These are phyloP conservation scores for Anisognathus igniventris DNA, from an alignment of 2,797 vertebrate species.

Conservation along the genomic window DNA sequence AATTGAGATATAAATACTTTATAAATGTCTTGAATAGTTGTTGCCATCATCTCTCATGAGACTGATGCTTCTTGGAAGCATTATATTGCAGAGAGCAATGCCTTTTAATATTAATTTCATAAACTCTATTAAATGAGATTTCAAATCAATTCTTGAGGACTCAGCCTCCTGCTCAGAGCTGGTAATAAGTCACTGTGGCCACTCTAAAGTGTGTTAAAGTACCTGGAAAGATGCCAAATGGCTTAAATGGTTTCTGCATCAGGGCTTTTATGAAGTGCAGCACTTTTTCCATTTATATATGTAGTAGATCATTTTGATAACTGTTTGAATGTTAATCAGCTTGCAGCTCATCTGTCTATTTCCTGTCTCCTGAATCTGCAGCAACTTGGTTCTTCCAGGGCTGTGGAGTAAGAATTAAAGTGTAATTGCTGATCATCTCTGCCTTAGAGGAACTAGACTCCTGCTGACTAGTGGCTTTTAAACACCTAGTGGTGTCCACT, in stretches of 20 bases:
- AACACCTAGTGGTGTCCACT: not conserved
- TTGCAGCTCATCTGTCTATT: not conserved
- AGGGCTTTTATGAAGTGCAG: slow-evolving; percentile 16
- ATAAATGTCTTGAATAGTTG: not conserved
- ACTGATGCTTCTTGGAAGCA: not conserved
- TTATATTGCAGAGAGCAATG: not conserved
- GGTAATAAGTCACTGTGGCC: slow-evolving; percentile 3
- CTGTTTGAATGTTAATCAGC: not conserved
- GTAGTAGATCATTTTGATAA: not conserved
- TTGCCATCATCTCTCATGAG: not conserved
- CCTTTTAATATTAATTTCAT: slow-evolving; percentile 34
- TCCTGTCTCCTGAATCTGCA: not conserved
- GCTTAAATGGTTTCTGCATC: slow-evolving; percentile 18
- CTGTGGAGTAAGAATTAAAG: not conserved
- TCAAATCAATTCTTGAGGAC: not conserved
- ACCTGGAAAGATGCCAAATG: slow-evolving; percentile 23
- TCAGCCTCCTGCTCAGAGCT: not conserved
- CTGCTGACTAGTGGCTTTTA: not conserved
- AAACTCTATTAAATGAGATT: slow-evolving; percentile 14
- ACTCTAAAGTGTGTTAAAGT: not conserved
- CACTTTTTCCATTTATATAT: not conserved
- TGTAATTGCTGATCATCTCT: not conserved
- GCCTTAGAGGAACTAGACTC: not conserved
- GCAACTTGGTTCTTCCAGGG: not conserved
- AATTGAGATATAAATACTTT: not conserved